Conservation (phyloP, 2,113 vertebrate genomes). For the Mesembrinibis cayennensis region DNA sequence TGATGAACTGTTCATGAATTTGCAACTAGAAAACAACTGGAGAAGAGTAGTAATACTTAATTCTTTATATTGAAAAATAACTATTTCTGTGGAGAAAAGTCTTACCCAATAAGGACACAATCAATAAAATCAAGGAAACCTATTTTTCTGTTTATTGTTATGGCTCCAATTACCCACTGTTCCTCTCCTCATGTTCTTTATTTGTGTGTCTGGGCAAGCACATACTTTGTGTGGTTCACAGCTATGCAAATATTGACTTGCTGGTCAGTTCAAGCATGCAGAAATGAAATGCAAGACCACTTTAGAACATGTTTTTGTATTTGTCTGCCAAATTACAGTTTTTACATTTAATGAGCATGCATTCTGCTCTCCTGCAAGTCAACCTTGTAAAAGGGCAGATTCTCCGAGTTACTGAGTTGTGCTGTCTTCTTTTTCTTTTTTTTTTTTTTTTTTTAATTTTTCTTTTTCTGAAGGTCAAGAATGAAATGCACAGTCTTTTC, state of each 20-base stretch:
- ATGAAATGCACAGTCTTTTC: neutral
- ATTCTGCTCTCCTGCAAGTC: neutral
- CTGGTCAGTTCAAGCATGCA: neutral
- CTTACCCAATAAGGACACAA: neutral
- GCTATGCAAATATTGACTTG: neutral
- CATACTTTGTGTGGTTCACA: neutral
- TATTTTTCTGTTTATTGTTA: neutral
- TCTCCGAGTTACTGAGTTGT: neutral
- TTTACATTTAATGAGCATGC: neutral
- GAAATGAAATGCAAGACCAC: neutral
- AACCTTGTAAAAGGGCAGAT: neutral
- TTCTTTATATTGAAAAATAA: neutral
- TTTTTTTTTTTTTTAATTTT: neutral
- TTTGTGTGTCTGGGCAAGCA: neutral
- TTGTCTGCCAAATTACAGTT: neutral
- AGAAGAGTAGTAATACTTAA: neutral
- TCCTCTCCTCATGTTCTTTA: neutral
- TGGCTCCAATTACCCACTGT: neutral
- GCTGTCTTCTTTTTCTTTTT: too few species aligned
- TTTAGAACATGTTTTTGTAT: neutral
- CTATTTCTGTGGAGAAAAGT: neutral
- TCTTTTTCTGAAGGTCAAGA: neutral
- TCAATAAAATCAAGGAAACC: neutral
- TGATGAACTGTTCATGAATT: neutral
- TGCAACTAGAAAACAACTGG: neutral